These are phyloP conservation scores for Odontesthes bonariensis DNA, from an alignment of 2,113 vertebrate species.

Conservation along the genomic window DNA sequence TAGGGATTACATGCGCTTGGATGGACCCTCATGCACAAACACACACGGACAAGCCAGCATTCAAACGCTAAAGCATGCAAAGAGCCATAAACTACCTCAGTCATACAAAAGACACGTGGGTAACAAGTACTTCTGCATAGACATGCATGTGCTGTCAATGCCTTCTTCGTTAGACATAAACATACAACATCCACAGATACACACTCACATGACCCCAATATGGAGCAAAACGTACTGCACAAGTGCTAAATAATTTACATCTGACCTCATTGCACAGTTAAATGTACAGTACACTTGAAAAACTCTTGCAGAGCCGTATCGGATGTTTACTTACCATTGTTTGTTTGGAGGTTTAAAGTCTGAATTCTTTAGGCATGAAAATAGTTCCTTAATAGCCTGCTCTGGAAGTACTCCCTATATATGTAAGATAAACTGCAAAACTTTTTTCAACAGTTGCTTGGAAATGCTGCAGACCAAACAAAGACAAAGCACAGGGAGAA, in stretches of 20 bases:
- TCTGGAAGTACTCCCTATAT: background rate
- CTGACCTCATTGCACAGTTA: constrained; percentile 77
- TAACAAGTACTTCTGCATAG: background rate
- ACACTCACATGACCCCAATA: constrained; percentile 62
- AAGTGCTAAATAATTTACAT: constrained; percentile 75
- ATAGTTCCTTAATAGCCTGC: background rate
- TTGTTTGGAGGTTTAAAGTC: background rate
- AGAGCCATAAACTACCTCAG: constrained; percentile 35
- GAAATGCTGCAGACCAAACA: constrained; percentile 33
- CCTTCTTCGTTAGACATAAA: constrained; percentile 1
- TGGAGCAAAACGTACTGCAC: constrained; percentile 66
- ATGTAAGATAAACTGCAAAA: background rate
- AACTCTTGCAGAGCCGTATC: constrained; percentile 23
- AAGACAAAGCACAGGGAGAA: constrained; percentile 10
- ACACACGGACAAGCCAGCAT: constrained; percentile 14
- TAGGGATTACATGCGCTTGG: constrained; percentile 66
- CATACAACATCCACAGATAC: constrained; percentile 28
- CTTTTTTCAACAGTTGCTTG: constrained; percentile 43
- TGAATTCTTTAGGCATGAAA: background rate
- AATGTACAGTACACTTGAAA: constrained; percentile 64
- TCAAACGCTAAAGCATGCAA: constrained; percentile 17
- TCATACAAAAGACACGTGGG: constrained; percentile 1
- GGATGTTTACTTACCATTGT: constrained; percentile 28
- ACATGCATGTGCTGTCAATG: background rate
- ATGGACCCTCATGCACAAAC: constrained; percentile 33